phyloP scores from a whole-genome alignment of 2,888 invertebrate genomes.

The Scelioninae gen. 2 region DNA sequence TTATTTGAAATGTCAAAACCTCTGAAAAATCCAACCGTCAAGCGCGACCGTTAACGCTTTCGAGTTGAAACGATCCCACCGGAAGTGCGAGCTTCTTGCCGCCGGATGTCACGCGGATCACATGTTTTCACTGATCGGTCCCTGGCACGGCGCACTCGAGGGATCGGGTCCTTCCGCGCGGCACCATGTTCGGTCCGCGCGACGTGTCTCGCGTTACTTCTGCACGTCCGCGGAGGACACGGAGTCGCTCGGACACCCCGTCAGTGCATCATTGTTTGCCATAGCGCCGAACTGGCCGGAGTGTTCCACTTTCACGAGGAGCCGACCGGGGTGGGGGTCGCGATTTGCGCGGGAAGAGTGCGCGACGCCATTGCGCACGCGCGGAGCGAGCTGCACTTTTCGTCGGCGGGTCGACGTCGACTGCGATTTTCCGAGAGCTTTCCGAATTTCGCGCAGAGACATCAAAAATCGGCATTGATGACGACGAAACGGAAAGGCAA shows the following conservation, averaged over 20 bases:
- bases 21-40: no score
- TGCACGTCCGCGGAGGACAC: conserved; percentile 35
- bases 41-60: no score
- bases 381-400: conserved; percentile 57
- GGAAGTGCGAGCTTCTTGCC: no score
- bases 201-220: conserved; percentile 11
- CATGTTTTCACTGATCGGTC: conserved; percentile 43
- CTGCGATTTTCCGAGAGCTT: no score
- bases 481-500: no score
- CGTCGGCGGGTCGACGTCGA: no score
- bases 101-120: conserved; percentile 23
- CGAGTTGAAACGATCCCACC: no score
- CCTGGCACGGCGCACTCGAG: conserved; percentile 22
- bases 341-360: conserved; percentile 69
- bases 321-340: conserved; percentile 62
- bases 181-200: conserved; percentile 38
- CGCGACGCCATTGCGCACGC: conserved; percentile 64
- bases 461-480: no score
- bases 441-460: no score
- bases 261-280: conserved; percentile 66
- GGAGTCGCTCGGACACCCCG: conserved; percentile 54
- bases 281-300: conserved; percentile 73
- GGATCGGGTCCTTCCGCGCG: conserved; percentile 25
- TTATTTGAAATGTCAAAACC: no score
- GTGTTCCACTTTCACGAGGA: conserved; percentile 72